phyloP scores from a whole-genome alignment of 2,888 invertebrate genomes.

The Dryobotodes eremita region DNA sequence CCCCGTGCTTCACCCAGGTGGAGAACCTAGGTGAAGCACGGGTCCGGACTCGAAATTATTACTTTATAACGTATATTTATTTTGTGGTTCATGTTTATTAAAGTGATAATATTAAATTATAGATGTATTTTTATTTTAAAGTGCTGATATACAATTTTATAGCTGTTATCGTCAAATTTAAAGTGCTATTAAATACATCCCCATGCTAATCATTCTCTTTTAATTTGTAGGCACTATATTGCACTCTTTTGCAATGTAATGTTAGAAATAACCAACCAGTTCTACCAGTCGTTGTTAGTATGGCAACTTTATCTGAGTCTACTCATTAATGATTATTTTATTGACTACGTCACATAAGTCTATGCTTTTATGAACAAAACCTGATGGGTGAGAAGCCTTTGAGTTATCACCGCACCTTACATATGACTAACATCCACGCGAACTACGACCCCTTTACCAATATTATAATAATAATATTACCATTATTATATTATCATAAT shows the following conservation, averaged over 20 bases:
- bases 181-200: too few relatives aligned
- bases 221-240: neutral
- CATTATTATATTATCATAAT: conserved; percentile 34
- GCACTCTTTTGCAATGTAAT: neutral
- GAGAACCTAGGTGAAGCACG: too few relatives aligned
- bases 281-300: neutral
- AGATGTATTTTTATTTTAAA: too few relatives aligned
- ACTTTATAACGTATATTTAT: too few relatives aligned
- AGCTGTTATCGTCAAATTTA: too few relatives aligned
- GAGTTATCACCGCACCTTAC: conserved; percentile 22
- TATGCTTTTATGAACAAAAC: neutral
- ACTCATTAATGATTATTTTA: neutral
- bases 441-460: conserved; percentile 48
- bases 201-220: neutral
- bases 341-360: neutral
- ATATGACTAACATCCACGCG: conserved; percentile 37
- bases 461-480: conserved; percentile 35
- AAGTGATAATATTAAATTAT: too few relatives aligned
- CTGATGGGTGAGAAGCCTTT: conserved; percentile 5
- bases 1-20: too few relatives aligned
- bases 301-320: neutral
- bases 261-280: neutral
- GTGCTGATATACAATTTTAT: too few relatives aligned
- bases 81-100: too few relatives aligned
- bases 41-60: too few relatives aligned